Evolutionary conservation across 2,888 invertebrate species (phyloP).

Genomic region (Stictocephala bisonia): DNA sequence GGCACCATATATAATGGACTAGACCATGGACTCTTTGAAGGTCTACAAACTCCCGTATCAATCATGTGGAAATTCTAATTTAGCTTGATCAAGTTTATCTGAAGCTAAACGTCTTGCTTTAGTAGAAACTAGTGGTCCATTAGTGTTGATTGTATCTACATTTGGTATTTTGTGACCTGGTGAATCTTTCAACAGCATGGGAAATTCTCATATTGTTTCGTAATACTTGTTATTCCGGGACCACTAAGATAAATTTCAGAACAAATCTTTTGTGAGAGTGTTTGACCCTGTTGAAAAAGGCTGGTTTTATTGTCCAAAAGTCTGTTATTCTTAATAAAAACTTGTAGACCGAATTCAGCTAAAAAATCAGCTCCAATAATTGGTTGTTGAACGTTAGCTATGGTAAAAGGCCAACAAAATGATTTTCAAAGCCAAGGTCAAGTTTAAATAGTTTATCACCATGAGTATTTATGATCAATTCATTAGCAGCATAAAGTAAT

Average conservation of each 20-base stretch:
- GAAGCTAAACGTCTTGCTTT: slow-evolving; percentile 45
- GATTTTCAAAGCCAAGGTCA: slow-evolving; percentile 49
- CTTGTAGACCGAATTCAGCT: slow-evolving; percentile 29
- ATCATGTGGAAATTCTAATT: slow-evolving; percentile 53
- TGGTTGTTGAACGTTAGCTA: slow-evolving; percentile 46
- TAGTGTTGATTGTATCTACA: slow-evolving; percentile 49
- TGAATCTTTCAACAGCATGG: slow-evolving; percentile 1
- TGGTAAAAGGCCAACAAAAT: slow-evolving; percentile 48
- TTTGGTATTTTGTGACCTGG: neutral
- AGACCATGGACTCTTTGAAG: too few species aligned
- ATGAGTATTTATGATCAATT: slow-evolving; percentile 45
- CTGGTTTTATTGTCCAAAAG: slow-evolving; percentile 38
- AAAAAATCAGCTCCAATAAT: slow-evolving; percentile 53
- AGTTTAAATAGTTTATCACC: slow-evolving; percentile 40
- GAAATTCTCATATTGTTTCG: slow-evolving; percentile 6
- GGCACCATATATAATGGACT: too few species aligned
- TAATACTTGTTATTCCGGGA: neutral
- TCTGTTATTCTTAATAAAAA: too few species aligned
- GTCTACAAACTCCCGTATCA: too few species aligned
- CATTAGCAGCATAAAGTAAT: slow-evolving; percentile 50
- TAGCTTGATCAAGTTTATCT: slow-evolving; percentile 41
- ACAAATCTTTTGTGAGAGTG: neutral
- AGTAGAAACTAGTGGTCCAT: slow-evolving; percentile 49
- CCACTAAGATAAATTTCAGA: neutral
- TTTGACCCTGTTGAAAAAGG: neutral